These are phyloP conservation scores for Sturmia bella DNA, from an alignment of 2,888 invertebrate species.

Conservation along the genomic window DNA sequence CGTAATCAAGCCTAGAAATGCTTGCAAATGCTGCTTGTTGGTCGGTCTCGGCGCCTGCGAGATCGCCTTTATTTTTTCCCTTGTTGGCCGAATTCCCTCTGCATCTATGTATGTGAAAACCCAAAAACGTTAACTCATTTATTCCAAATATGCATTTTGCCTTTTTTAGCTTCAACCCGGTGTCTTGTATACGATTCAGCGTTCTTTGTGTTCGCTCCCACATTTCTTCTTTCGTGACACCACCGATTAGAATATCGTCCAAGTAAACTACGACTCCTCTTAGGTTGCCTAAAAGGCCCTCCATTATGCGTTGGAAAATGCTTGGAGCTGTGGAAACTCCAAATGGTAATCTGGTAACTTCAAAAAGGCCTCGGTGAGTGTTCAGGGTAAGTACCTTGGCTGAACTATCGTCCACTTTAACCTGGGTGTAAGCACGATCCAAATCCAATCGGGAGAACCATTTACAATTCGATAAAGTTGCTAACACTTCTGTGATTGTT, in stretches of 20 bases:
- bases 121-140: constrained; percentile 34
- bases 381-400: constrained; percentile 43
- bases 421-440: constrained; percentile 15
- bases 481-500: neutral
- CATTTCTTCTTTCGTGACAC: constrained; percentile 20
- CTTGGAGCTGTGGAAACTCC: constrained; percentile 55
- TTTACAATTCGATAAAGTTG: constrained; percentile 11
- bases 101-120: too few relatives aligned
- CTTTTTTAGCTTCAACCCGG: constrained; percentile 20
- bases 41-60: constrained; percentile 31
- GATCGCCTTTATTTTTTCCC: constrained; percentile 47
- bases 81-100: constrained; percentile 36
- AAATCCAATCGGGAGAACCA: constrained; percentile 53
- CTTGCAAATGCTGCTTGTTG: constrained; percentile 19
- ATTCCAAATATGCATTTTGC: constrained; percentile 44
- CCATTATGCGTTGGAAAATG: constrained; percentile 62
- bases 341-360: constrained; percentile 52
- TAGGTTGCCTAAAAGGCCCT: constrained; percentile 31
- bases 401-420: constrained; percentile 31
- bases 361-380: constrained; percentile 48
- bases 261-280: constrained; percentile 47
- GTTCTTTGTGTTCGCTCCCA: constrained; percentile 7
- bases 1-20: constrained; percentile 36
- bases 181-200: constrained; percentile 8
- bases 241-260: constrained; percentile 55